A percentile compares a stretch with the other conserved stretches of the same genome.
phyloP scores from a whole-genome alignment of 2,797 vertebrate species.

The Apogon talboti region DNA sequence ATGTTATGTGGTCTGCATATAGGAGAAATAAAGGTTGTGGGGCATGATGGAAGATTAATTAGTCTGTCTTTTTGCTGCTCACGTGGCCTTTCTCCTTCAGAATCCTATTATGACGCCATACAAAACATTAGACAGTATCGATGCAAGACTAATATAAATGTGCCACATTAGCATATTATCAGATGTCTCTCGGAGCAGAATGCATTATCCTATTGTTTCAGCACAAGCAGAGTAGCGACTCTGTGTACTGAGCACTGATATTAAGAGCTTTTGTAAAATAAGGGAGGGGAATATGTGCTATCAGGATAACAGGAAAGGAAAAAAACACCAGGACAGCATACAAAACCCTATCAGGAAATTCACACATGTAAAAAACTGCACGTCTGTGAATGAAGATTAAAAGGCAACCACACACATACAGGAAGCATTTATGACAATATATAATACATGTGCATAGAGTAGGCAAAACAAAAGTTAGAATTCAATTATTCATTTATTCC shows the following conservation, averaged over 20 bases:
- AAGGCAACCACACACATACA: not conserved
- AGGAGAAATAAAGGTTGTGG: conserved; percentile 72
- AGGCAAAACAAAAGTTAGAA: not conserved
- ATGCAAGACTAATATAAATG: not conserved
- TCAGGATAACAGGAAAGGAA: not conserved
- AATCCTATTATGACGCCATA: not conserved
- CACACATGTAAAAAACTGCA: not conserved
- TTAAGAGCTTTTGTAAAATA: not conserved
- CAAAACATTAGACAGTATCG: not conserved
- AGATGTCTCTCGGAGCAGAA: not conserved
- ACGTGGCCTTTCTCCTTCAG: not conserved
- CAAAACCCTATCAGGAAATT: conserved; percentile 22
- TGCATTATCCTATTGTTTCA: conserved; percentile 9
- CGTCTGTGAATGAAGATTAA: not conserved
- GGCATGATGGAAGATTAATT: conserved; percentile 81
- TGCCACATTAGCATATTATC: conserved; percentile 14
- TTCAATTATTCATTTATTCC: not conserved
- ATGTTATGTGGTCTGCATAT: conserved; percentile 43
- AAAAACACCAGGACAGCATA: not conserved
- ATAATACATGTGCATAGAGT: no score
- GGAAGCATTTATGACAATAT: not conserved
- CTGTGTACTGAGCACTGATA: not conserved
- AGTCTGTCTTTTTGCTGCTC: conserved; percentile 7
- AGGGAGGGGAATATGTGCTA: not conserved
- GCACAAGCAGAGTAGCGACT: not conserved